These are phyloP conservation scores for Oreochromis mossambicus DNA, from an alignment of 2,797 vertebrate genomes.

Conservation along the genomic window DNA sequence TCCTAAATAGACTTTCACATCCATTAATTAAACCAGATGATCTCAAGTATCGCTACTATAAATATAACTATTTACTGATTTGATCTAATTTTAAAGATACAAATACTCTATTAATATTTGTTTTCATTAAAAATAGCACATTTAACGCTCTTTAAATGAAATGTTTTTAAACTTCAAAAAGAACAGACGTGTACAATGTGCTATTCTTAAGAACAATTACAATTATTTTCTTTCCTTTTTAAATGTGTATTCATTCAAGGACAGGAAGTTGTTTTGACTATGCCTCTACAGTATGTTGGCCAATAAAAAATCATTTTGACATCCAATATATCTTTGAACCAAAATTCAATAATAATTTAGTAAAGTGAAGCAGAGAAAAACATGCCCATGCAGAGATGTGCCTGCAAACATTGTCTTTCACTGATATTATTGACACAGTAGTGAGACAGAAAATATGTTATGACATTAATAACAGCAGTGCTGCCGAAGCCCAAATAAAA, in stretches of 20 bases:
- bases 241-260: neutral
- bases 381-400: conserved; percentile 10
- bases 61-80: neutral
- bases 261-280: neutral
- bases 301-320: conserved; percentile 10
- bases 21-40: neutral
- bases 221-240: neutral
- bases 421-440: neutral
- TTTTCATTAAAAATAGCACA: neutral
- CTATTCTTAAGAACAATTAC: neutral
- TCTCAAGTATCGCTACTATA: neutral
- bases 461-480: neutral
- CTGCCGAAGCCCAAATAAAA: neutral
- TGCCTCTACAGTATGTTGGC: neutral
- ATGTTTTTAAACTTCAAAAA: neutral
- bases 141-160: neutral
- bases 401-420: conserved; percentile 10
- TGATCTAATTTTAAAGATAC: neutral
- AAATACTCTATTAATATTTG: neutral
- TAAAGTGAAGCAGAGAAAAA: neutral
- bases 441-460: neutral
- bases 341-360: conserved; percentile 23
- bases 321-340: neutral
- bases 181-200: neutral
- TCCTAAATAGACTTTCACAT: neutral